These are phyloP conservation scores for Noctuana brunneofusca DNA, from an alignment of 2,888 invertebrate genomes.

Conservation along the genomic window DNA sequence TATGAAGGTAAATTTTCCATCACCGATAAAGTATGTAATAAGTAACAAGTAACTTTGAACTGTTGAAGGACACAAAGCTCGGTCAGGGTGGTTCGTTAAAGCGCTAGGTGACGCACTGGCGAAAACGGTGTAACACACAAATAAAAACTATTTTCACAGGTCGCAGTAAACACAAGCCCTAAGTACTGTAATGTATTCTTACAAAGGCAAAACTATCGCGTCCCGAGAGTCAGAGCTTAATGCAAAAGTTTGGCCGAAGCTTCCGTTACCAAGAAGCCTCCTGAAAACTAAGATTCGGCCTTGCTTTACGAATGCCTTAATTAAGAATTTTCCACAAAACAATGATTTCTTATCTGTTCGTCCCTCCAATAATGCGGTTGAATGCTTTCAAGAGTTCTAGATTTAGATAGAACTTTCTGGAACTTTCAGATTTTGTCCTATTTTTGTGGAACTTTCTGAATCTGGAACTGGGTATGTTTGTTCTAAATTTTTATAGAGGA, in stretches of 20 bases:
- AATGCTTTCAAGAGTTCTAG: slow-evolving; percentile 4
- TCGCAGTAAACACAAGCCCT: neutral
- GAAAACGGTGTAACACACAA: neutral
- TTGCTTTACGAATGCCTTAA: neutral
- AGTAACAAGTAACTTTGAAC: too few relatives aligned
- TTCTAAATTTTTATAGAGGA: too few relatives aligned
- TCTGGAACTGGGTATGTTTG: too few relatives aligned
- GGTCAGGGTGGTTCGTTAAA: too few relatives aligned
- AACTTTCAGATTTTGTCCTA: too few relatives aligned
- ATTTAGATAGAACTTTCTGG: neutral
- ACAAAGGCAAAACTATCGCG: neutral
- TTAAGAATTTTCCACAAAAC: neutral
- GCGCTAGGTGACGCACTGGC: neutral
- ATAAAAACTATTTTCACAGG: neutral
- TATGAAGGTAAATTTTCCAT: too few relatives aligned
- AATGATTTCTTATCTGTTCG: neutral
- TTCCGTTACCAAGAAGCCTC: slow-evolving; percentile 11
- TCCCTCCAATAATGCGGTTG: slow-evolving; percentile 16
- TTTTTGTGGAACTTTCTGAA: too few relatives aligned
- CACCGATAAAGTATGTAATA: too few relatives aligned
- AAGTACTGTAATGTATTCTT: neutral
- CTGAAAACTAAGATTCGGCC: neutral
- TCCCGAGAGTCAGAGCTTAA: neutral
- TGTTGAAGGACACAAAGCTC: too few relatives aligned
- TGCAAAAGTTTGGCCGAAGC: neutral